Base-by-base conservation (phyloP, 2,888 invertebrate species). In the Dicyrtomina minuta region DNA sequence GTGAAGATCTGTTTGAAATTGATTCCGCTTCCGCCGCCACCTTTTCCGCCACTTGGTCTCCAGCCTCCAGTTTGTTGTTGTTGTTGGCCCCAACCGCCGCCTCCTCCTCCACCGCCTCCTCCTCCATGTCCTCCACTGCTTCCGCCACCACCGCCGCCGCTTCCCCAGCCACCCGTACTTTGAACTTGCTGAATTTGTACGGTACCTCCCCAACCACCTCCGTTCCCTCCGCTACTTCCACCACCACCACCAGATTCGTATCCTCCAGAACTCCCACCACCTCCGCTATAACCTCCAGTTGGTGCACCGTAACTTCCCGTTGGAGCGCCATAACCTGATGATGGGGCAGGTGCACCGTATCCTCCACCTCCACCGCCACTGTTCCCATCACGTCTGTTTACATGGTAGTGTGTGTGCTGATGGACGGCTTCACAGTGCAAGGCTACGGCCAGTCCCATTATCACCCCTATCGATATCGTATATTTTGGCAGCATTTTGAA, bases 1-100 rank as follows among this genome's bases (percentile, higher is more conserved):
- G 24, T 68, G 46, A 68, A 68, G n/a, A 68, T 68, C 15, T 68
- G 68, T 39, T 68, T 68, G 26, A 68, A 44, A 43, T 68, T 68
- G 44, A 68, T 44, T 53, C 56, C 56, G 33, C 62, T 20, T 43
- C 68, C 56, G 24, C 69, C 69, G 17, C 59, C 59, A 46, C 71
- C 71, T 10, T 59, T 53, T 27, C 68, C 68, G 61, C 68, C 68
- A 53, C 59, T 44, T 17, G 68, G 68, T 17, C 65, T 39, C 27
- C 65, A 53, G 10, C 65, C 43, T 27, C 61, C 46, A 8, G n/a
- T 27, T n/a, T 39, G 33, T 39, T 59, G 58, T 43, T 60, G 59
- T 22, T 41, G 62, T 62, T 62, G 62, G 10, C 62, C 62, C 62
- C 62, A 62, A 24, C 62, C 62, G 20, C 64, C 67, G 39, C 60